Evolutionary conservation across 2,797 vertebrate genomes (phyloP), one percentile per base, ranked within the genome.

Genomic region (Botia kubotai): DNA sequence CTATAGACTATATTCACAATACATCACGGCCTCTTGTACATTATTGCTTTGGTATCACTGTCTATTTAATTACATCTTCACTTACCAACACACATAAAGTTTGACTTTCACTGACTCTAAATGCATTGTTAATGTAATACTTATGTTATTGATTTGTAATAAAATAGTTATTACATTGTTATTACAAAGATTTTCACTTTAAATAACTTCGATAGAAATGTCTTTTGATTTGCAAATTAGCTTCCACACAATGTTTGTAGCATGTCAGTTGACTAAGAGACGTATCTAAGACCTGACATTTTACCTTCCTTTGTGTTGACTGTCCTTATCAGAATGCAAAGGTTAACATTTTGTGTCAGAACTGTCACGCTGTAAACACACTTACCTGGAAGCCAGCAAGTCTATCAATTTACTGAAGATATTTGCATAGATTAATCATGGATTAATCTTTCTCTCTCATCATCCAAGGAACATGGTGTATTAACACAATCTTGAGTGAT

Each of bases 401-500:
- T 82, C 79, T 71, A 65, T 65, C 36, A 14, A 82, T 69, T 71
- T 79, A 67, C 66, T 36, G 39, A 48, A 82, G 55, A 57, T 75
- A 79, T 82, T 82, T 77, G 50, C 71, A 60, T 86, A 74, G 19
- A 82, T 82, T 84, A 82, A 78, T 76, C 23, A 60, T 86, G 71
- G 19, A 82, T 82, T 84, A 82, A 78, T 76, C 23, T 80, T 67
- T 77, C 79, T 39, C 60, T 81, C 69, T 80, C 80, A 82, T 84
- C 74, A 70, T 68, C 50, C 77, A 57, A 72, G 72, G 80, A 39
- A 82, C 60, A 52, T 79, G 78, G 71, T 80, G 57, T 57, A 69
- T 76, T 65, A 82, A 85, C 83, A 82, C 63, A 66, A 80, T 43
- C 29, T 79, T 75, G 62, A 83, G 68, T 80, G 77, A 80, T 85